Conservation (phyloP, 2,888 invertebrate genomes). For the Brachyptera putata region DNA sequence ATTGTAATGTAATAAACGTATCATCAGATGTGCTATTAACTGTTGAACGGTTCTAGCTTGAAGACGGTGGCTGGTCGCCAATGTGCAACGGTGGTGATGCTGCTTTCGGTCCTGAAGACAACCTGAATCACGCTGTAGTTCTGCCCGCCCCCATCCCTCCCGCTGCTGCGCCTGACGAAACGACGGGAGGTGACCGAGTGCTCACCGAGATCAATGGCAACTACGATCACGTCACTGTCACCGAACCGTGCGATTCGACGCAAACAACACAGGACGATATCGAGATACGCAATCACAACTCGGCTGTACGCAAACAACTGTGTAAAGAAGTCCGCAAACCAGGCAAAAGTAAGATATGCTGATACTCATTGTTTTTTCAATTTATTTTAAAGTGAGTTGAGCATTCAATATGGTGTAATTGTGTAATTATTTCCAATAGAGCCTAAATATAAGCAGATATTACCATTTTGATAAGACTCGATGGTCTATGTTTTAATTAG, state of each 20-base stretch:
- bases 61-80: conserved; percentile 32
- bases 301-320: not conserved
- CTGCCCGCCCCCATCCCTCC: not conserved
- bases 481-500: too few relatives aligned
- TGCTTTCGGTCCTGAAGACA: not conserved
- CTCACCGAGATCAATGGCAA: not conserved
- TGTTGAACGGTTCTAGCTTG: conserved; percentile 33
- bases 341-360: not conserved
- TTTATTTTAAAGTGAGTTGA: too few relatives aligned
- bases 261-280: not conserved
- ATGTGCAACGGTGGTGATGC: conserved; percentile 37
- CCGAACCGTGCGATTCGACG: not conserved
- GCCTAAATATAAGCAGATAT: too few relatives aligned
- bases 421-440: too few relatives aligned
- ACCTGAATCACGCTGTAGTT: not conserved
- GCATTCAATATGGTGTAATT: too few relatives aligned
- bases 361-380: too few relatives aligned
- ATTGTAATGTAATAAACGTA: too few relatives aligned
- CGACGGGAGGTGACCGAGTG: not conserved
- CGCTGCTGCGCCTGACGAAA: not conserved
- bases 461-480: too few relatives aligned
- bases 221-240: too few relatives aligned
- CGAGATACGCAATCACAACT: not conserved
- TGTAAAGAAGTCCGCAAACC: not conserved
- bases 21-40: too few relatives aligned